Conservation (phyloP, 2,888 invertebrate genomes). For the Eilema sororculum region DNA sequence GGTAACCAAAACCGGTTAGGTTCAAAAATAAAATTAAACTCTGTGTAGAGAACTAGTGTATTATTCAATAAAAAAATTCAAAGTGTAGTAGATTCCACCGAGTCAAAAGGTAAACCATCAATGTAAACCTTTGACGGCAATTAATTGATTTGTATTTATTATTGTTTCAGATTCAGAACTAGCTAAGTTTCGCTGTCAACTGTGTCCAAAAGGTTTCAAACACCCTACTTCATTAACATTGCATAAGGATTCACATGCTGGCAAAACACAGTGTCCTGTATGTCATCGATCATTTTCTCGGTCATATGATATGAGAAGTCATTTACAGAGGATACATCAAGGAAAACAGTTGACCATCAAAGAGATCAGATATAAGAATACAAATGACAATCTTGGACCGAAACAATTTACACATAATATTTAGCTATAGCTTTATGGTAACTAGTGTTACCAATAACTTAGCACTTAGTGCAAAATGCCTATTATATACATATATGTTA, state of each 20-base stretch:
- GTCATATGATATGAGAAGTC: slow-evolving; percentile 88
- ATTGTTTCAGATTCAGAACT: slow-evolving; percentile 86
- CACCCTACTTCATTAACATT: slow-evolving; percentile 88
- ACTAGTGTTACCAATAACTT: slow-evolving; percentile 51
- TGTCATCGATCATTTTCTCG: slow-evolving; percentile 88
- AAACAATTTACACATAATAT: slow-evolving; percentile 80
- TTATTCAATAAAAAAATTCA: too few species aligned
- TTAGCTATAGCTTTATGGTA: slow-evolving; percentile 62
- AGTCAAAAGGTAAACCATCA: too few species aligned
- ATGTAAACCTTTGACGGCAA: too few species aligned
- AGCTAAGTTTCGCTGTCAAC: slow-evolving; percentile 87
- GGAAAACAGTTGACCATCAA: slow-evolving; percentile 84
- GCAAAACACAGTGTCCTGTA: slow-evolving; percentile 88
- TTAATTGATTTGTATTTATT: slow-evolving; percentile 26
- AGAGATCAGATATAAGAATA: slow-evolving; percentile 82
- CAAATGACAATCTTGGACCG: slow-evolving; percentile 72
- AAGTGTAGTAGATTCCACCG: too few species aligned
- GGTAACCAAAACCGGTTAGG: too few species aligned
- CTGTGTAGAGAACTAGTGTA: too few species aligned
- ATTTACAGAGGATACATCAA: slow-evolving; percentile 88
- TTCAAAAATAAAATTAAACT: too few species aligned
- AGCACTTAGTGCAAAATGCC: slow-evolving; percentile 67
- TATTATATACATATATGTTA: slow-evolving; percentile 33
- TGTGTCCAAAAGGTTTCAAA: slow-evolving; percentile 89
- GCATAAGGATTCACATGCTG: slow-evolving; percentile 88